Base-by-base conservation (phyloP, 2,113 vertebrate genomes). In the Octodon degus region DNA sequence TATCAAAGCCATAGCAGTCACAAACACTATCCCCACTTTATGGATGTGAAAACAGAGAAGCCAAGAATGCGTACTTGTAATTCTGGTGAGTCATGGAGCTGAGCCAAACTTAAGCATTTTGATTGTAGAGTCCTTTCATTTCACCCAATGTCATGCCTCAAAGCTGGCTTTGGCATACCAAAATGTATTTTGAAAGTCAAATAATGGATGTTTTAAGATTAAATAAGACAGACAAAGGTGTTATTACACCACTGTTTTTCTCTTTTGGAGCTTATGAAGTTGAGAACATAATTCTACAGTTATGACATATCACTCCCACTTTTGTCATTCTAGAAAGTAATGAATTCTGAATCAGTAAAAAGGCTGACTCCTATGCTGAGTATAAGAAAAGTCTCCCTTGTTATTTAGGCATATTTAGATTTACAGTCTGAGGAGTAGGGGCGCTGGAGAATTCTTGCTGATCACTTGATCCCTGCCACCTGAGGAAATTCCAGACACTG, bases 41-140 rank as follows among this genome's bases (percentile, higher is more conserved):
- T 9, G 90, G n/a, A 68, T 43, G 32, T 94, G 43, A 85, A 95
- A 88, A 60, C 62, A 40, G 5, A 92, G 24, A 92, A 92, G 12
- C 22, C 34, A 91, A 11, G 19, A 50, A 7, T 90, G 14, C 17
- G 10, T 53, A 20, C 14, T 79, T 37, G 47, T 37, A 67, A 3
- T 80, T 27, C 53, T 91, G 53, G 32, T 77, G 68, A 94, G 16
- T 62, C 37, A 76, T 24, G 81, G 7, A 82, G 13, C 55, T 58
- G 2, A 79, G 74, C 80, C 58, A 86, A 89, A 84, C 9, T 0
- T 87, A 65, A 68, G 19, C 37, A 88, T 2, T 40, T 84, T 80
- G 19, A n/a, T 22, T 72, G 50, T 17, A 65, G 0, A 58, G 16
- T 89, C 37, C 25, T 90, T 93, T 87, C 63, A 77, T 4, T 10